Base-by-base conservation (phyloP, 2,888 invertebrate genomes). In the Drosophila putrida region DNA sequence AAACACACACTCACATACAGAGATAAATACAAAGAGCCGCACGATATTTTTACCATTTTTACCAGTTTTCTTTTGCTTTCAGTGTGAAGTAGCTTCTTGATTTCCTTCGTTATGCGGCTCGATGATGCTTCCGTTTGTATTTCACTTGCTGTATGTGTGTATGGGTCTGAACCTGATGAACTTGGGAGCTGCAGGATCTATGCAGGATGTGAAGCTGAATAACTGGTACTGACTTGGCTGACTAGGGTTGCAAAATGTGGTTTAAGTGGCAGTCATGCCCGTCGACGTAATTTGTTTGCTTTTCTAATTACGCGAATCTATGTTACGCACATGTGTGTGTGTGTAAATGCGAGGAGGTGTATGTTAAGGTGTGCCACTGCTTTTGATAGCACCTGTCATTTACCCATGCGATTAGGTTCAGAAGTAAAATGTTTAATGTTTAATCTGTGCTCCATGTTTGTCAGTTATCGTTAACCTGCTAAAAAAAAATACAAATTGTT, bases 21-120 rank as follows among this genome's bases (percentile, higher is more conserved):
- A 54, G 15, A 33, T 33, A 35, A 15, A 53, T 15, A 43, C 41
- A 41, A 47, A 57, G 41, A 66, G 36, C 46, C 31, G 36, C 15
- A 33, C 36, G 43, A 62, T 41, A 54, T 62, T 71, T 64, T 59
- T 38, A 27, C 53, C 58, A 59, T 63, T 58, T 67, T 63, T 50
- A 54, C 39, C 63, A 39, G 36, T 36, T 53, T 33, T n/a, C 33
- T 55, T 53, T 39, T 60, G 38, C 9, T 31, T 28, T 4, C 28
- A 55, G 38, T 63, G 47, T 71, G 69, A 74, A 82, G 80, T 76
- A 67, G 82, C 82, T 82, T 71, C 80, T 80, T 82, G 80, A 80
- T 80, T 77, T 80, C 44, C 62, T 82, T 80, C 80, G 82, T 80
- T 80, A 79, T 76, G 80, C 66, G 65, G 65, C 76, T 79, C 66